phyloP scores from a whole-genome alignment of 2,888 invertebrate genomes.

The Lepidochitona cinerea region DNA sequence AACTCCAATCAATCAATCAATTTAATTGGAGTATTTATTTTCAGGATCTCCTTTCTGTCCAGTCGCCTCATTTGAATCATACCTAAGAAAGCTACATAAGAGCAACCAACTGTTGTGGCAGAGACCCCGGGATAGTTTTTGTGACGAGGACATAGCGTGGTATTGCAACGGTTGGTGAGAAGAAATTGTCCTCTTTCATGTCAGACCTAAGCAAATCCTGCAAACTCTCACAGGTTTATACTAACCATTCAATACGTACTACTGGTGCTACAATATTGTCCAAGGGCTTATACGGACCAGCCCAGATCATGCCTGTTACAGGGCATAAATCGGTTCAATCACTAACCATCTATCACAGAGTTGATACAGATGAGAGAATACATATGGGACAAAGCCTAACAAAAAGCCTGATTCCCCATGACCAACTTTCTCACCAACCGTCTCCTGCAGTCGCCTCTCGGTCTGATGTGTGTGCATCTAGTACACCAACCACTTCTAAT shows the following conservation, averaged over 20 bases:
- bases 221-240: conserved; percentile 19
- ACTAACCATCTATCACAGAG: conserved; percentile 25
- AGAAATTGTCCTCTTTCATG: conserved; percentile 3
- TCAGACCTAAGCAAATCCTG: too few species aligned
- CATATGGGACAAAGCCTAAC: conserved; percentile 14
- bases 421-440: too few species aligned
- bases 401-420: background rate
- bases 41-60: conserved; percentile 14
- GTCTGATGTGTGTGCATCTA: too few species aligned
- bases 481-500: too few species aligned
- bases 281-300: conserved; percentile 19
- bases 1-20: too few species aligned
- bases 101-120: conserved; percentile 19
- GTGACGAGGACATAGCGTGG: conserved; percentile 10
- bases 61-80: conserved; percentile 19
- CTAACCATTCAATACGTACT: conserved; percentile 15
- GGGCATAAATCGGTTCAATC: conserved; percentile 28
- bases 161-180: conserved; percentile 18
- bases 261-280: conserved; percentile 27
- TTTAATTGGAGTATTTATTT: too few species aligned
- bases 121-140: conserved; percentile 17
- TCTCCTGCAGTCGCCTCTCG: too few species aligned
- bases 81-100: conserved; percentile 19
- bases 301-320: conserved; percentile 31
- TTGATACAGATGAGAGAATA: conserved; percentile 26